Base-by-base conservation (phyloP, 2,888 invertebrate genomes). In the Apocheima hispidaria region DNA sequence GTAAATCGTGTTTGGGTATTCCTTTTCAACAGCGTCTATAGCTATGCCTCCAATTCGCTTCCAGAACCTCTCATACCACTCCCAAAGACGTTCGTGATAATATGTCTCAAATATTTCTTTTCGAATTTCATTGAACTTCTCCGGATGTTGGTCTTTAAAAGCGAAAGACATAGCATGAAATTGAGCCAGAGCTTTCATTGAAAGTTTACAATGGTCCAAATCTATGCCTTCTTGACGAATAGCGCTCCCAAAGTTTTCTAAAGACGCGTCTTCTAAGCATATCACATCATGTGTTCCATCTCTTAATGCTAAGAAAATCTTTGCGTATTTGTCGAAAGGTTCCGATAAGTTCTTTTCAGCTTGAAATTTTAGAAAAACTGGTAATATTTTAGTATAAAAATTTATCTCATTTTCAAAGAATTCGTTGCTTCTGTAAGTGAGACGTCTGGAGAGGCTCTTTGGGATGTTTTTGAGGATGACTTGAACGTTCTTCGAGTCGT, bases 391-490 rank as follows among this genome's bases (percentile, higher is more conserved):
- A 36, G 87, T 84, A 79, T 96, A 96, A 78, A 96, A 96, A 52
- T 87, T 84, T 0, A 95, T 95, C 83, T 96, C 96, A 75, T 96
- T 96, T 63, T 88, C 87, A 73, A 96, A 96, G 78, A 96, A 96
- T 48, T 95, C 95, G 2, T 88, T 75, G 36, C 94, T 95, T 58
- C 94, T 91, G 70, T 93, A 96, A 0, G 96, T 94, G 26, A 95
- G 94, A 0, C 94, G 92, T 26, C 96, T 84, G 0, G 94, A 94
- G 1, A 94, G 62, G 72, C 94, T 95, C 52, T 91, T 93, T 0
- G 96, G 96, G 68, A 96, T 92, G n/a, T 92, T 92, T 81, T 96
- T 96, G 0, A 95, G 88, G 12, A 96, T 87, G 0, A 95, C 82
- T 74, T 94, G 94, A 0, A 95, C 79, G 46, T 87, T 71, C 38